phyloP scores from a whole-genome alignment of 2,888 invertebrate species.

The Aproaerema taeniolella region DNA sequence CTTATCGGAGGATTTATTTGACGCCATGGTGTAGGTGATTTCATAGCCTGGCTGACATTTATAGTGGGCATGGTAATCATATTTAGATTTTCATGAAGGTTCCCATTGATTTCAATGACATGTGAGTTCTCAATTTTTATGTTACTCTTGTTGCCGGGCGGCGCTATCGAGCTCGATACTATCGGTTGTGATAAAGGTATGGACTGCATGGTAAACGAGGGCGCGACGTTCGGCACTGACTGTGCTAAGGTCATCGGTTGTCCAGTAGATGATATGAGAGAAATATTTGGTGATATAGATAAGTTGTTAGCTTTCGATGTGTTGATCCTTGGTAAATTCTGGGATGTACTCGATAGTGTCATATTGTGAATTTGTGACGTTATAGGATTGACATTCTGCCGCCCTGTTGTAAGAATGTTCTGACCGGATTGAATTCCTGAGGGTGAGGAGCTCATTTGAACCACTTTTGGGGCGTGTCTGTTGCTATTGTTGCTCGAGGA shows the following conservation, averaged over 20 bases:
- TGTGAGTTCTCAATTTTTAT: slow-evolving; percentile 66
- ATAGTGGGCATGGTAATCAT: slow-evolving; percentile 58
- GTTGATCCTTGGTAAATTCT: slow-evolving; percentile 50
- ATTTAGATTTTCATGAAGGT: slow-evolving; percentile 55
- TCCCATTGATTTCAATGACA: slow-evolving; percentile 69
- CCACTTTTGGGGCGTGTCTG: slow-evolving; percentile 63
- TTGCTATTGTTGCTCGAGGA: slow-evolving; percentile 40
- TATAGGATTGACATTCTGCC: slow-evolving; percentile 65
- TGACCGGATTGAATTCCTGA: slow-evolving; percentile 49
- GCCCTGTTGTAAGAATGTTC: slow-evolving; percentile 49
- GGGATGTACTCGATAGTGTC: slow-evolving; percentile 56
- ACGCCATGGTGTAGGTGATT: slow-evolving; percentile 69
- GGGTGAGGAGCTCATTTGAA: slow-evolving; percentile 59
- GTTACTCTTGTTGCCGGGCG: slow-evolving; percentile 53
- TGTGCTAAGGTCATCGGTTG: slow-evolving; percentile 74
- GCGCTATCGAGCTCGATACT: slow-evolving; percentile 67
- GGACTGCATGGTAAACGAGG: slow-evolving; percentile 62
- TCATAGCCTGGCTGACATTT: slow-evolving; percentile 64
- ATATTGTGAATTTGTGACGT: slow-evolving; percentile 68
- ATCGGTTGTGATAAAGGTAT: slow-evolving; percentile 69
- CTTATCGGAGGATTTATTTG: slow-evolving; percentile 45
- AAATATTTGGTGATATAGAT: slow-evolving; percentile 63
- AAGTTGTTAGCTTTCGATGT: slow-evolving; percentile 54
- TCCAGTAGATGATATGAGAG: slow-evolving; percentile 63
- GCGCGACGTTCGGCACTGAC: slow-evolving; percentile 51